Evolutionary conservation across 2,797 vertebrate species (phyloP).

Genomic region (Otus scops): DNA sequence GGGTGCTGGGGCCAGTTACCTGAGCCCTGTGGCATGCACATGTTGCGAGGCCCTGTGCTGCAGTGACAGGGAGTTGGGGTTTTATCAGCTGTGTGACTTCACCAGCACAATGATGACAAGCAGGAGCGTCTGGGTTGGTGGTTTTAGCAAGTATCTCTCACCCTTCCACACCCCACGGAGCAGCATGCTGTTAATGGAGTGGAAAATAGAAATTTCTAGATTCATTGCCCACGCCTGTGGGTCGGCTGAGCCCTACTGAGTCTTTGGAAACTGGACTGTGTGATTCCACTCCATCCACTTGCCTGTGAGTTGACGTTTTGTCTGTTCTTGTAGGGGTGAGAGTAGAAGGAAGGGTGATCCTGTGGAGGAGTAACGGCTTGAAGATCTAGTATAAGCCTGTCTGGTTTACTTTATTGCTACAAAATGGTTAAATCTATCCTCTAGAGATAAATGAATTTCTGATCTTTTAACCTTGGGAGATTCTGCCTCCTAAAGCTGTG

Average conservation of each 20-base stretch:
- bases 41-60: neutral
- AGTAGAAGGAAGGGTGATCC: neutral
- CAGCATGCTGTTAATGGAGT: neutral
- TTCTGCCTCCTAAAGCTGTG: neutral
- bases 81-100: neutral
- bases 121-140: neutral
- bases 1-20: neutral
- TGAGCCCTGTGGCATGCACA: rapidly evolving
- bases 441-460: neutral
- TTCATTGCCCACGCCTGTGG: neutral
- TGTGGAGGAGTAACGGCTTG: neutral
- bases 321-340: neutral
- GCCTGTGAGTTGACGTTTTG: neutral
- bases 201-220: neutral
- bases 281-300: neutral
- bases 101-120: neutral
- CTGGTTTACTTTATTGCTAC: neutral
- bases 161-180: neutral
- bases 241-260: neutral
- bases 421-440: neutral
- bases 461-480: neutral
- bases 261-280: neutral
- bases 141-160: neutral
- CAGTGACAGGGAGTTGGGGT: neutral
- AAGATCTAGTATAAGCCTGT: neutral